Evolutionary conservation across 2,888 invertebrate species (phyloP), one percentile per base, ranked within the genome.

Genomic region (Nebria brevicollis): DNA sequence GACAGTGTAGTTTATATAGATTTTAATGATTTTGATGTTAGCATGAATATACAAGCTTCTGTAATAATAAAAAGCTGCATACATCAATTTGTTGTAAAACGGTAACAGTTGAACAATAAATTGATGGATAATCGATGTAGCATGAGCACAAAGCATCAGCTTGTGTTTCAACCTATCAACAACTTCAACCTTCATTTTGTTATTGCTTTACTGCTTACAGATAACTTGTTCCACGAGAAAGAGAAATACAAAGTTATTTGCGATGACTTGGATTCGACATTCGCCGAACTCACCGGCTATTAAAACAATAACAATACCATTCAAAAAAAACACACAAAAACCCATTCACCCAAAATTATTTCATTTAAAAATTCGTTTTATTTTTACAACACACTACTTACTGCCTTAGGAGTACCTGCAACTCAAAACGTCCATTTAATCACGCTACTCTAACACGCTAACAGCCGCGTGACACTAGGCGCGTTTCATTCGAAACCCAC

Each of bases 201-300:
- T 79, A 74, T 78, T 80, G 79, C 79, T 75, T 77, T 77, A 42
- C 77, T 75, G 83, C 82, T 90, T 90, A 82, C 90, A 91, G 91
- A 91, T 90, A 90, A 91, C 84, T 89, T 91, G 88, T 90, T 90
- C 89, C 89, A 89, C 88, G 93, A 94, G 91, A 96, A 96, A 94
- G 96, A 96, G 93, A 95, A 95, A 92, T 96, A 97, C 95, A 98
- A 97, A 95, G 94, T 95, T 91, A 97, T 97, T 93, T 96, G 96
- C 93, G 97, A 97, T 92, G 97, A 97, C 93, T 93, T 98, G 94
- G 97, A 98, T 92, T 94, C 95, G 92, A 97, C 97, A 91, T 97
- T 97, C 93, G 95, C 97, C 90, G 97, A 98, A 92, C 94, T 97
- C 92, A 97, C 97, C 91, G 97, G 96, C 94, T 97, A 97, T 94